phyloP scores from a whole-genome alignment of 2,797 vertebrate genomes.

The Malacoraja senta region DNA sequence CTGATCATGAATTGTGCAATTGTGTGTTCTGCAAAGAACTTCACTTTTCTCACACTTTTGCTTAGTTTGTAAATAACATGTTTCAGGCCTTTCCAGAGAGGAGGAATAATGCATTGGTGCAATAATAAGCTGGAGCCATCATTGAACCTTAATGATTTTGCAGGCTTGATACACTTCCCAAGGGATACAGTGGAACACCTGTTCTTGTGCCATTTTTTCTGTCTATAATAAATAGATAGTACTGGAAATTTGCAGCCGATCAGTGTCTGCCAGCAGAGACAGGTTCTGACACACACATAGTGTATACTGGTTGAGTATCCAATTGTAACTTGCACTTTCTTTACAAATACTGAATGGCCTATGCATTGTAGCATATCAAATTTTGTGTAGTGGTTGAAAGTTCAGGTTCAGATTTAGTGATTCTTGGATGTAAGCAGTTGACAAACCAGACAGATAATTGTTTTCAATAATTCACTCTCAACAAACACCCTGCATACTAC shows the following conservation, averaged over 20 bases:
- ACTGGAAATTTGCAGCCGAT: neutral
- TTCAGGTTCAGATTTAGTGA: neutral
- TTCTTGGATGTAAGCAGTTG: neutral
- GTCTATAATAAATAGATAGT: neutral
- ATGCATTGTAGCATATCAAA: neutral
- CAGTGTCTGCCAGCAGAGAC: neutral
- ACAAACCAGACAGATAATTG: neutral
- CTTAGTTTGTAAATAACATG: neutral
- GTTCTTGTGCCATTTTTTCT: neutral
- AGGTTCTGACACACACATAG: neutral
- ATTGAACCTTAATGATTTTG: neutral
- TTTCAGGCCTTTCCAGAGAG: neutral
- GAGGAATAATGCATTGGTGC: neutral
- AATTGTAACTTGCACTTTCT: neutral
- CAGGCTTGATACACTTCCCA: neutral
- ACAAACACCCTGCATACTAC: neutral
- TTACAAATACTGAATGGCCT: neutral
- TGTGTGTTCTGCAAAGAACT: neutral
- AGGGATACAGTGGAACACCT: neutral
- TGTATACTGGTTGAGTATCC: neutral
- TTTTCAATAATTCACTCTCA: neutral
- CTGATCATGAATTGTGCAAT: neutral
- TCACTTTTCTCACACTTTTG: neutral
- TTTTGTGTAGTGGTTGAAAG: neutral
- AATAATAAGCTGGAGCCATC: neutral